These are phyloP conservation scores for Talpa occidentalis DNA, from an alignment of 2,113 vertebrate species.

Conservation along the genomic window DNA sequence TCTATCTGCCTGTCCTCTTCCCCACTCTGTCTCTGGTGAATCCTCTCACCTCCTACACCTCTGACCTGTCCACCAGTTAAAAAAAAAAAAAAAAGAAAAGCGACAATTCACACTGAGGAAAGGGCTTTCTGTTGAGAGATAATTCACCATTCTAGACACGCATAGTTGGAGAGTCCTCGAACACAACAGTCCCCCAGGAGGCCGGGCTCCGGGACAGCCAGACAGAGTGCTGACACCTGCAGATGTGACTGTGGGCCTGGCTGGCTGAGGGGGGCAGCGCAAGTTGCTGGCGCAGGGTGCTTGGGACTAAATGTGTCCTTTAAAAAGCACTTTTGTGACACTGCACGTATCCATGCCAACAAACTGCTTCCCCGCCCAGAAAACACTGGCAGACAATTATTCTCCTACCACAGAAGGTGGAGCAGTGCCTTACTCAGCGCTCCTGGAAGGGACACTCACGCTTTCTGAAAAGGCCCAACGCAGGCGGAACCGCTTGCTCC, in stretches of 20 bases:
- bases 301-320: not conserved
- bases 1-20: too few relatives aligned
- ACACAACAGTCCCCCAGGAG: not conserved
- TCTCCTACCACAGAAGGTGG: not conserved
- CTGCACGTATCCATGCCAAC: not conserved
- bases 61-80: too few relatives aligned
- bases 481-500: not conserved
- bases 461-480: slow-evolving; percentile 43
- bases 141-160: too few relatives aligned
- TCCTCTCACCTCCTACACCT: too few relatives aligned
- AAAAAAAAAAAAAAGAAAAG: too few relatives aligned
- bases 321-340: not conserved
- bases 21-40: too few relatives aligned
- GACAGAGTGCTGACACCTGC: not conserved
- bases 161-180: too few relatives aligned
- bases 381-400: not conserved
- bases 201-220: not conserved
- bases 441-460: not conserved
- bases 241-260: not conserved
- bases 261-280: too few relatives aligned
- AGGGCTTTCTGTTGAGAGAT: not conserved
- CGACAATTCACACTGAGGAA: not conserved
- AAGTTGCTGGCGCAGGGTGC: not conserved
- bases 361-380: not conserved
- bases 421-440: not conserved